phyloP scores from a whole-genome alignment of 2,888 invertebrate species.

The Myopa testacea region DNA sequence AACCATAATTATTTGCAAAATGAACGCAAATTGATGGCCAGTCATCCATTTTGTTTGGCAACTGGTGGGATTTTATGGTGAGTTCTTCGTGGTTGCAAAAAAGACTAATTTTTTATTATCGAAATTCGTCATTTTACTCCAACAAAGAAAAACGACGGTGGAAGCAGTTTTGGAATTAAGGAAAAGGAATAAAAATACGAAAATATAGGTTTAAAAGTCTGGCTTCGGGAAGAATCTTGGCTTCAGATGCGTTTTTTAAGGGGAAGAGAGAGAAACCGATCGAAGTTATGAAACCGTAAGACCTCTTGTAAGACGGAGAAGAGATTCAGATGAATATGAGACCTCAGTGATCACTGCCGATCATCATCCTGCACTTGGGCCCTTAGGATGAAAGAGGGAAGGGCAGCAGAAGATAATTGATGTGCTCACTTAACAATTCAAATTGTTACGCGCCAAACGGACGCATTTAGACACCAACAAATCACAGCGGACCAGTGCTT shows the following conservation, averaged over 20 bases:
- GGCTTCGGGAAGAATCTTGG: too few relatives aligned
- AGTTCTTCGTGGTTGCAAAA: background rate
- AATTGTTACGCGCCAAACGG: constrained; percentile 27
- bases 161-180: too few relatives aligned
- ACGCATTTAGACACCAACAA: constrained; percentile 26
- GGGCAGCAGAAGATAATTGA: constrained; percentile 24
- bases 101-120: background rate
- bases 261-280: too few relatives aligned
- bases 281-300: too few relatives aligned
- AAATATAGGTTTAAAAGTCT: too few relatives aligned
- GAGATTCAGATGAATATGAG: too few relatives aligned
- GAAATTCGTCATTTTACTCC: background rate
- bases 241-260: too few relatives aligned
- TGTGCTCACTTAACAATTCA: constrained; percentile 38
- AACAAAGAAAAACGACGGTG: too few relatives aligned
- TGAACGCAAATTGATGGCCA: constrained; percentile 49
- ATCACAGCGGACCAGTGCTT: constrained; percentile 25
- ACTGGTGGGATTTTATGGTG: background rate
- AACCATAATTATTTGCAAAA: constrained; percentile 25
- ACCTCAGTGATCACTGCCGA: too few relatives aligned
- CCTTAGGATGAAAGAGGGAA: background rate
- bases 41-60: constrained; percentile 43
- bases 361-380: too few relatives aligned
- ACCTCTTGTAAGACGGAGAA: too few relatives aligned
- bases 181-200: too few relatives aligned